Evolutionary conservation across 1,140 invertebrate species (phyloP).

Genomic region (Papilio polytes): DNA sequence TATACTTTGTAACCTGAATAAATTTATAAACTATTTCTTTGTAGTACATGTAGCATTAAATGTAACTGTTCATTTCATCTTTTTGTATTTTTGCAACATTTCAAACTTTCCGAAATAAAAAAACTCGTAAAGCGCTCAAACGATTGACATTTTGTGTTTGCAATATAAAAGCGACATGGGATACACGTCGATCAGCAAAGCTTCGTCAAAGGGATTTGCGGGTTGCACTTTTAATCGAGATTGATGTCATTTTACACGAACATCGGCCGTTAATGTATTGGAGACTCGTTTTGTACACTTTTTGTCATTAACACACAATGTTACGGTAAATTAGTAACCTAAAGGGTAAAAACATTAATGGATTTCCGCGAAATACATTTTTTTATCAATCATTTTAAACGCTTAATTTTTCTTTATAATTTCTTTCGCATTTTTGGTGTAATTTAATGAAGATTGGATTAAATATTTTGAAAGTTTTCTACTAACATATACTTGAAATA

Average conservation of each 20-base stretch:
- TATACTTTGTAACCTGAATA: too few relatives aligned
- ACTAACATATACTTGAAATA: too few relatives aligned
- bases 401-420: too few relatives aligned
- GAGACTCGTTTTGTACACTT: neutral
- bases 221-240: constrained; percentile 23
- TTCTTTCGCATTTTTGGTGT: too few relatives aligned
- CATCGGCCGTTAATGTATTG: neutral
- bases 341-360: neutral
- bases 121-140: neutral
- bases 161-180: constrained; percentile 9
- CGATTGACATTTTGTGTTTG: constrained; percentile 1
- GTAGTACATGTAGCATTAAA: neutral
- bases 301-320: neutral
- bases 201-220: constrained; percentile 9
- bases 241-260: constrained; percentile 5
- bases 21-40: too few relatives aligned
- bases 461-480: too few relatives aligned
- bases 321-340: neutral
- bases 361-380: too few relatives aligned
- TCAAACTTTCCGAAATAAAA: neutral
- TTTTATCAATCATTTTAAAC: too few relatives aligned
- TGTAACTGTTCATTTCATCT: neutral
- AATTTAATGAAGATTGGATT: too few relatives aligned
- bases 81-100: neutral
- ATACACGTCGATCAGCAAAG: constrained; percentile 7